These are phyloP conservation scores for Tachina lurida DNA, from an alignment of 2,888 invertebrate species.

Conservation along the genomic window DNA sequence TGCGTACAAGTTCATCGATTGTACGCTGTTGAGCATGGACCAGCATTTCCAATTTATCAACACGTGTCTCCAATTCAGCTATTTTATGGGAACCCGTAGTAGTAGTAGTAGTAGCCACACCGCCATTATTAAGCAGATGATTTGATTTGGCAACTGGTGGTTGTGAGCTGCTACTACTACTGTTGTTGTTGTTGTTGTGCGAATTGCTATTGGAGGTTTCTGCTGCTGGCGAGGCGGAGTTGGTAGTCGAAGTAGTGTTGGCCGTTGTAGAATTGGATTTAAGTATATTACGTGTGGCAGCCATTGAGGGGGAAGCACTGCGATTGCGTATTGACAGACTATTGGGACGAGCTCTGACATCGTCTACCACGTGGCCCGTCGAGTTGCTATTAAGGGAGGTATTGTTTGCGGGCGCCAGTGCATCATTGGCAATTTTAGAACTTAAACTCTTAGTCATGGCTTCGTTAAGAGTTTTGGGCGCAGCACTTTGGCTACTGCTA, in stretches of 20 bases:
- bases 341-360: conserved; percentile 79
- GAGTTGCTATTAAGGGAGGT: conserved; percentile 41
- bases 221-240: conserved; percentile 73
- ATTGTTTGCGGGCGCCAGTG: conserved; percentile 63
- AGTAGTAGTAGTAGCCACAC: conserved; percentile 16
- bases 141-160: conserved; percentile 63
- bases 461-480: conserved; percentile 65
- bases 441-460: conserved; percentile 73
- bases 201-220: conserved; percentile 61
- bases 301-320: conserved; percentile 79
- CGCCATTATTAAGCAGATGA: conserved; percentile 56
- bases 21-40: conserved; percentile 83
- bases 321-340: conserved; percentile 80
- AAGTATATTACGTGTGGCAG: conserved; percentile 70
- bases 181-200: conserved; percentile 42
- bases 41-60: conserved; percentile 80
- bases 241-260: conserved; percentile 62
- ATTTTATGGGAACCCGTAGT: conserved; percentile 74
- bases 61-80: conserved; percentile 79
- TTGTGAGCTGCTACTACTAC: conserved; percentile 35
- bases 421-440: conserved; percentile 73
- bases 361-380: conserved; percentile 73
- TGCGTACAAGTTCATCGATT: conserved; percentile 86
- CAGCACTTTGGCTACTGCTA: conserved; percentile 69
- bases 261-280: conserved; percentile 54